Evolutionary conservation across 2,888 invertebrate genomes (phyloP), one percentile per base, ranked within the genome.

Genomic region (Epiblema foenella): DNA sequence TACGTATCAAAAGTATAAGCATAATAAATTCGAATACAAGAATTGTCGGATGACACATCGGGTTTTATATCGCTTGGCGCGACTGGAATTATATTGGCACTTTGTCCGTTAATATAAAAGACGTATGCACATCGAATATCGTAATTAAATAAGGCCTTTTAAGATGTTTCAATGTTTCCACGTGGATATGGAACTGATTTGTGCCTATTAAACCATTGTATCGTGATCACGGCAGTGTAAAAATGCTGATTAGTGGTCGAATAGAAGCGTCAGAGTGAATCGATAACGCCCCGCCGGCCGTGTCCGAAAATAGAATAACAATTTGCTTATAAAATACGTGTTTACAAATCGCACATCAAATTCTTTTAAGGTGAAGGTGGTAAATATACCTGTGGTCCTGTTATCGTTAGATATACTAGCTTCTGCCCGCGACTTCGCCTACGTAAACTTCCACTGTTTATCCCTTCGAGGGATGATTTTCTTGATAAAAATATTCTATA

Each of bases 261-360:
- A 52, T 51, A 56, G 10, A 17, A 8, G 67, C 71, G 71, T 71
- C 71, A 62, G 39, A 24, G 51, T 9, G 39, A 67, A 67, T 71
- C 67, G 71, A 71, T 71, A 70, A 18, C 20, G 37, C 49, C 46
- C 11, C 71, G 56, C 39, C 62, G 12, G 56, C 18, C 56, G 67
- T 57, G 56, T 33, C 71, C 66, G 24, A 71, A 71, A 71, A 71
- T 71, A 67, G 66, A 62, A 64, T 64, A 56, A 54, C 70, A 70
- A 60, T 70, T 70, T 20, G 56, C 67, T 18, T 42, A 51, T 52
- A 62, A 71, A 62, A 54, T 39, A 54, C 24, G 29, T 64, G 57
- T 70, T 65, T 67, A n/a, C 37, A 24, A 18, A 39, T 39, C 18
- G 15, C 63, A 52, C 52, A 10, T n/a, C 52, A 51, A 39, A 51